These are phyloP conservation scores for Redunca redunca DNA, from an alignment of 2,113 vertebrate species.

Conservation along the genomic window DNA sequence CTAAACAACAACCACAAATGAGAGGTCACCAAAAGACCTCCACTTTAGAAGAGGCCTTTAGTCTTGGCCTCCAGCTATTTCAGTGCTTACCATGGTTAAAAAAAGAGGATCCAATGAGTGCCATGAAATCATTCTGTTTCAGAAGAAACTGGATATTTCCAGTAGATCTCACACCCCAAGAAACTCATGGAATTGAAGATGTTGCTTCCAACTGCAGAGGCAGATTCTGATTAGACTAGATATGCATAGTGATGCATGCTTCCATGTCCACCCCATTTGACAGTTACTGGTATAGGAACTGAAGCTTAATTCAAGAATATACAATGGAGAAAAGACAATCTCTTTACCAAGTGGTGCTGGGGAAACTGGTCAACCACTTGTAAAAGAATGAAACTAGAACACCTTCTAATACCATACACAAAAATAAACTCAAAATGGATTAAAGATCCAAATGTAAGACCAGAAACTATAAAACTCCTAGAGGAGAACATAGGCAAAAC, in stretches of 20 bases:
- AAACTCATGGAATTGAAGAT: neutral
- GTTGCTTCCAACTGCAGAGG: neutral
- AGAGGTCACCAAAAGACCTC: neutral
- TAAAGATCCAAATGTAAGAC: too few species aligned
- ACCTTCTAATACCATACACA: too few species aligned
- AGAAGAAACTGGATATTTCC: neutral
- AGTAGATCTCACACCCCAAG: accelerated
- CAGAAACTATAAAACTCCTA: too few species aligned
- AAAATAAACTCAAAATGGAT: too few species aligned
- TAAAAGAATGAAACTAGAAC: too few species aligned
- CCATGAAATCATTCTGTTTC: neutral
- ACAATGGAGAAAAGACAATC: too few species aligned
- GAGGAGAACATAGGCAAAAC: too few species aligned
- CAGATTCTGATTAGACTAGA: neutral
- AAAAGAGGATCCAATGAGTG: neutral
- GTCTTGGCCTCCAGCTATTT: neutral
- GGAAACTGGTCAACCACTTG: too few species aligned
- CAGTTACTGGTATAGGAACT: neutral
- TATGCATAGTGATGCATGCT: neutral
- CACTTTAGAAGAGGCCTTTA: neutral
- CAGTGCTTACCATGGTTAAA: neutral
- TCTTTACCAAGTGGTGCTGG: too few species aligned
- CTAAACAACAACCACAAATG: neutral
- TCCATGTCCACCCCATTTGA: neutral
- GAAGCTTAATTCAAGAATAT: neutral